Percentiles rank a stretch among this genome's conserved stretches.
These are phyloP conservation scores for Phocoena sinus DNA, from an alignment of 2,113 vertebrate species.

Conservation along the genomic window DNA sequence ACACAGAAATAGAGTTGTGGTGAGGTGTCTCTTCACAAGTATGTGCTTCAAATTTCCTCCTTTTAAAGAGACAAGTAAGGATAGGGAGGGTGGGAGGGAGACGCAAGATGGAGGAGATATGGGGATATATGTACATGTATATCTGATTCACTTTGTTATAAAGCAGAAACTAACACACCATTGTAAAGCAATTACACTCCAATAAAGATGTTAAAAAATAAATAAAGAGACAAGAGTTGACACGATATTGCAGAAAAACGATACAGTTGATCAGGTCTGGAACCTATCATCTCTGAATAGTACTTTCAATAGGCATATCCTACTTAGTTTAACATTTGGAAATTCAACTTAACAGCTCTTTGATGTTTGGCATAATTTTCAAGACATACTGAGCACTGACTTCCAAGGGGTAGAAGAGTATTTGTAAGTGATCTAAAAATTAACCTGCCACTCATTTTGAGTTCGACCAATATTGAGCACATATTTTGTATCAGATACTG, in stretches of 20 bases:
- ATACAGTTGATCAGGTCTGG: background rate
- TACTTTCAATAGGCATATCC: background rate
- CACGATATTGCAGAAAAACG: background rate
- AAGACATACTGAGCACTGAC: background rate
- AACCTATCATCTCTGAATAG: background rate
- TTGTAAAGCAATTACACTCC: too few species aligned
- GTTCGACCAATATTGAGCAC: background rate
- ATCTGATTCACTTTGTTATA: too few species aligned
- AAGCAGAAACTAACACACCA: too few species aligned
- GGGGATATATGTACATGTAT: too few species aligned
- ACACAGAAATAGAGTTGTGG: background rate
- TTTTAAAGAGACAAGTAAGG: background rate
- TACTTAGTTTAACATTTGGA: background rate
- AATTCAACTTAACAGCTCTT: background rate
- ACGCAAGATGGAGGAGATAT: too few species aligned
- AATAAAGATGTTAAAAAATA: too few species aligned
- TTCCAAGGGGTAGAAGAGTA: background rate
- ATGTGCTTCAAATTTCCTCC: background rate
- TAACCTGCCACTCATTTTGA: background rate
- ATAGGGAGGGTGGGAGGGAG: too few species aligned
- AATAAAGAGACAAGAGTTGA: background rate
- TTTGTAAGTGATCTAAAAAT: background rate
- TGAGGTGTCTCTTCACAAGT: background rate
- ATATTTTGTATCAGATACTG: background rate
- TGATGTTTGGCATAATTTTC: background rate